Base-by-base conservation (phyloP, 2,888 invertebrate genomes). In the Lacanobia wlatinum region DNA sequence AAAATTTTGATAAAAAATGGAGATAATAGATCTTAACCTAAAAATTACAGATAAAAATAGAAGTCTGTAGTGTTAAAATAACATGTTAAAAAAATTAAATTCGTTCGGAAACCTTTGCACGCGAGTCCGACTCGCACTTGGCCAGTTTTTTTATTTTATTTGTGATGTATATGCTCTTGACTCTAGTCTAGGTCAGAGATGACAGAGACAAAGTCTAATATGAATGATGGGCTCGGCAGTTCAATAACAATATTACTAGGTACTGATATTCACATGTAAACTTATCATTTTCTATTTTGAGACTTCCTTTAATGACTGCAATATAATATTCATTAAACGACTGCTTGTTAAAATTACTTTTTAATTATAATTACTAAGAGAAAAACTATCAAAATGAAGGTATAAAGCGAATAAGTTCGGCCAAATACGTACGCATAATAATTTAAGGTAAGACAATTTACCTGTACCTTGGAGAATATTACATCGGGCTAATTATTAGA, bases 401-500 rank as follows among this genome's bases (percentile, higher is more conserved):
- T 12, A 48, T 10, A 67, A 43, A 40, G n/a, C 3, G n/a, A 14
- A 63, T 71, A 60, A 76, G 70, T 50, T 70, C n/a, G 18, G 56
- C 23, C 34, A 68, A 84, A 71, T 66, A 73, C 18, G 14, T 58
- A 23, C 21, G n/a, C 34, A 59, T 67, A 65, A 70, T 59, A 70
- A 82, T 70, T 79, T 55, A 53, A 64, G 40, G 9, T 28, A 53
- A 80, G 46, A 75, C 72, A 78, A 77, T 83, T 78, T 83, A 76
- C 65, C 63, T 53, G 64, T 52, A n/a, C 53, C 70, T 62, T 21
- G 48, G 64, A 71, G 55, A 78, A 73, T 74, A 77, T 83, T 75
- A 50, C 75, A 70, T 76, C 56, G 63, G 61, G 70, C 78, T 85
- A 85, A 87, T 85, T 85, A 85, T 75, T 64, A 63, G 81, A 78